phyloP scores from a whole-genome alignment of 2,888 invertebrate genomes.

The Melipona bicolor region DNA sequence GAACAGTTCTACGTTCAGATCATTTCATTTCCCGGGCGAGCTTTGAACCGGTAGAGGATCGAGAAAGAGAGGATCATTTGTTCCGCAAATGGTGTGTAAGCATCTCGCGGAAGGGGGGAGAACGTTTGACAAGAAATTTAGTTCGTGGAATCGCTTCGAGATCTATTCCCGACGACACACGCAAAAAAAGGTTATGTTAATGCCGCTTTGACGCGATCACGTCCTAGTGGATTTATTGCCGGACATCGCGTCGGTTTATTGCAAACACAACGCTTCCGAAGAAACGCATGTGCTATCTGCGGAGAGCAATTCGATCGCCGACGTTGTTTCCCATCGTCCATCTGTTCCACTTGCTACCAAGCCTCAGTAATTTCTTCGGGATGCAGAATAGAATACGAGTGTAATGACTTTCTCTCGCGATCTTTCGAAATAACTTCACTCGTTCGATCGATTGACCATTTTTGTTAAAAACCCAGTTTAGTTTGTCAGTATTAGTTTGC shows the following conservation, averaged over 20 bases:
- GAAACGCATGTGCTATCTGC: conserved; percentile 13
- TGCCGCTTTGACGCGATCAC: conserved; percentile 26
- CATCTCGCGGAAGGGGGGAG: conserved; percentile 2
- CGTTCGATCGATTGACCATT: neutral
- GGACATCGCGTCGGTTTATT: conserved; percentile 14
- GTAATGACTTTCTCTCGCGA: conserved; percentile 35
- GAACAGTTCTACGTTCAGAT: neutral
- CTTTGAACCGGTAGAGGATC: neutral
- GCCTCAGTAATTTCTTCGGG: conserved; percentile 22
- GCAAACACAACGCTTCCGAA: conserved; percentile 9
- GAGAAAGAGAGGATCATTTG: neutral
- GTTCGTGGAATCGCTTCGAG: conserved; percentile 23
- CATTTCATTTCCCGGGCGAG: conserved; percentile 11
- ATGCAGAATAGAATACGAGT: conserved; percentile 10
- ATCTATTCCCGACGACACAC: neutral
- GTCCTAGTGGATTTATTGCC: conserved; percentile 35
- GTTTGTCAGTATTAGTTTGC: neutral
- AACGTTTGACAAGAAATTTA: conserved; percentile 24
- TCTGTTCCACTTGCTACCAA: conserved; percentile 34
- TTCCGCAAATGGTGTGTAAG: neutral
- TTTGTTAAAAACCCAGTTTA: neutral
- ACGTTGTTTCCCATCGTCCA: conserved; percentile 40
- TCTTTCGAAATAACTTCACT: conserved; percentile 11
- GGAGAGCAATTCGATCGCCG: neutral
- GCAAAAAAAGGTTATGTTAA: conserved; percentile 43